Percentiles rank a stretch among this genome's conserved stretches.
Conservation (phyloP, 2,888 invertebrate genomes). For the Tuta absoluta region DNA sequence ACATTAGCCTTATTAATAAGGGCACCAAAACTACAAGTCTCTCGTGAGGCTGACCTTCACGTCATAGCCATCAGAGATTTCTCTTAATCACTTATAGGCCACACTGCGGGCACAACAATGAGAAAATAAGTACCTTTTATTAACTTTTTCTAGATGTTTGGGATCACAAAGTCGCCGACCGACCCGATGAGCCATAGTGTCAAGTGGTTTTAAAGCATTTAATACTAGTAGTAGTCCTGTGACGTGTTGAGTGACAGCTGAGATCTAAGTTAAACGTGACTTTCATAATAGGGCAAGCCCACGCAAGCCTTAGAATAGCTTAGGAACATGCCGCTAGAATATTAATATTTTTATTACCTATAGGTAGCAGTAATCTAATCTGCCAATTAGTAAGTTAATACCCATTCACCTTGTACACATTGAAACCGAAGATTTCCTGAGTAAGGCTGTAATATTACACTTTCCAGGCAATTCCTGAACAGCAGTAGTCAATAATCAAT, state of each 20-base stretch:
- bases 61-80: background rate
- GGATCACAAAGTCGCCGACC: too few species aligned
- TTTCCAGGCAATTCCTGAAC: constrained; percentile 1
- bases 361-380: too few species aligned
- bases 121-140: background rate
- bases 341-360: too few species aligned
- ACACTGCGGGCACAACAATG: background rate
- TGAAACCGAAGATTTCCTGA: background rate
- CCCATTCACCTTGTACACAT: background rate
- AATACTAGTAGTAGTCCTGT: too few species aligned
- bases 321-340: too few species aligned
- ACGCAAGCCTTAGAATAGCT: too few species aligned
- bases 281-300: too few species aligned
- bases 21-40: background rate
- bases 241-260: too few species aligned
- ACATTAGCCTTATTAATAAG: background rate
- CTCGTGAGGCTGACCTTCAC: background rate
- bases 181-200: background rate
- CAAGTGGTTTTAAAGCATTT: too few species aligned
- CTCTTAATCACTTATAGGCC: background rate
- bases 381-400: background rate
- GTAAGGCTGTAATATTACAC: background rate
- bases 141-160: background rate
- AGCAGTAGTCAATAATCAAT: background rate
- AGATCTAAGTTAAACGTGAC: too few species aligned